Conservation (phyloP, 1,140 invertebrate species). For the Hypsibius dujardini region DNA sequence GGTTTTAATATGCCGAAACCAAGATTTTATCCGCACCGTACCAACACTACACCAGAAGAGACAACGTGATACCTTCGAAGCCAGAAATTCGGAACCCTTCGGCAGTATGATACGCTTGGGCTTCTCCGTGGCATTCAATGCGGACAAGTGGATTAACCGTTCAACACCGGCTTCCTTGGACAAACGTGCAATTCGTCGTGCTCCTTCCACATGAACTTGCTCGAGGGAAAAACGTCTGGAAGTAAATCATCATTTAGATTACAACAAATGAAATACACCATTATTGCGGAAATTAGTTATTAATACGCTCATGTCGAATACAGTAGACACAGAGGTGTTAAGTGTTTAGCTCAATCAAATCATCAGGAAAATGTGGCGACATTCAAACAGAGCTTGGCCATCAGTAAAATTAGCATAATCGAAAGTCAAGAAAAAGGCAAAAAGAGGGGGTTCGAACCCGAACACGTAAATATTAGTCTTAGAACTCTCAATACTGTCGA, state of each 20-base stretch:
- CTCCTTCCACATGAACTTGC: slow-evolving; percentile 47
- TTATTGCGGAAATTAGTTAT: slow-evolving; percentile 14
- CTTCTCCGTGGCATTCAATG: slow-evolving; percentile 44
- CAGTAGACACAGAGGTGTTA: no score
- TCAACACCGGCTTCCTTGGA: slow-evolving; percentile 56
- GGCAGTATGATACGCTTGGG: slow-evolving; percentile 33
- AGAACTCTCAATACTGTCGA: no score
- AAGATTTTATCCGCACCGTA: background rate
- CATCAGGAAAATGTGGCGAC: background rate
- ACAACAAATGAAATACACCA: slow-evolving; percentile 18
- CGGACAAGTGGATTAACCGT: slow-evolving; percentile 61
- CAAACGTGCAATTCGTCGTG: slow-evolving; percentile 52
- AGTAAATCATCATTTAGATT: no score
- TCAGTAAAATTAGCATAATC: no score
- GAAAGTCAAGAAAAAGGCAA: no score
- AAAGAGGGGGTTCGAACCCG: no score
- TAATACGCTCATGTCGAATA: no score
- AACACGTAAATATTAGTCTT: no score
- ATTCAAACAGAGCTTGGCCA: no score
- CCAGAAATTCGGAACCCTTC: slow-evolving; percentile 48
- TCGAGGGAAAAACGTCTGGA: slow-evolving; percentile 53
- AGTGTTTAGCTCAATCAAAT: no score
- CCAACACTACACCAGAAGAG: background rate
- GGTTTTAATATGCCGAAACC: no score
- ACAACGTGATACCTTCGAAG: slow-evolving; percentile 38